Evolutionary conservation across 2,797 vertebrate genomes (phyloP), one percentile per base, ranked within the genome.

Genomic region (Smutsia gigantea): DNA sequence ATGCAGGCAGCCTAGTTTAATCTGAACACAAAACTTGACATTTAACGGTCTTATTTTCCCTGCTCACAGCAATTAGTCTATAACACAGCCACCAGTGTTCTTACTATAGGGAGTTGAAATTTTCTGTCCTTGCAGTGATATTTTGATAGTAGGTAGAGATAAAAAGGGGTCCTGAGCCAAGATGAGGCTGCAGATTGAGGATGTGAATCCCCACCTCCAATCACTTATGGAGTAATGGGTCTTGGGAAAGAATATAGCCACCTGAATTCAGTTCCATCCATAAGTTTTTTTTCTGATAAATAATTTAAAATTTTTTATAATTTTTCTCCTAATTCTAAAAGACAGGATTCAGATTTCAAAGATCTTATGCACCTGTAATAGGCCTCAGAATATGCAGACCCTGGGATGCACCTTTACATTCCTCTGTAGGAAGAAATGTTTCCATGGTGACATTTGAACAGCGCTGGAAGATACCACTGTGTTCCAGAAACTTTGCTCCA

Each of bases 201-300:
- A 19, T 7, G 11, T 37, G 15, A 13, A 37, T 15, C 23, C 23
- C 5, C n/a, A 29, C 7, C 18, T 17, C 13, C 7, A 21, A 21
- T 31, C 1, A 2, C 4, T 15, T 46, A 0, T 4, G 3, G 7
- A n/a, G 46, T 49, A 51, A 13, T 5, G 6, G 29, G 53, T 69
- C 21, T 53, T 31, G 2, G 55, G 11, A 63, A 10, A 53, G 23
- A 55, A 3, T 27, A 46, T 6, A 72, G 29, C 19, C 3, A n/a
- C 31, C 34, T 31, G 19, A 82, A 46, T 18, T 66, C n/a, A 61
- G 64, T 83, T 78, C 57, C 18, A 34, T 21, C 37, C 29, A 17
- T 0, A 49, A 17, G 17, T 7, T 18, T 19, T 51, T 18, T 25
- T 46, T 21, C 31, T 88, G 14, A 42, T 37, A 63, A 51, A 12